Percentiles rank a stretch among this genome's conserved stretches.
phyloP scores from a whole-genome alignment of 2,888 invertebrate species.

The Lutraria lutraria region DNA sequence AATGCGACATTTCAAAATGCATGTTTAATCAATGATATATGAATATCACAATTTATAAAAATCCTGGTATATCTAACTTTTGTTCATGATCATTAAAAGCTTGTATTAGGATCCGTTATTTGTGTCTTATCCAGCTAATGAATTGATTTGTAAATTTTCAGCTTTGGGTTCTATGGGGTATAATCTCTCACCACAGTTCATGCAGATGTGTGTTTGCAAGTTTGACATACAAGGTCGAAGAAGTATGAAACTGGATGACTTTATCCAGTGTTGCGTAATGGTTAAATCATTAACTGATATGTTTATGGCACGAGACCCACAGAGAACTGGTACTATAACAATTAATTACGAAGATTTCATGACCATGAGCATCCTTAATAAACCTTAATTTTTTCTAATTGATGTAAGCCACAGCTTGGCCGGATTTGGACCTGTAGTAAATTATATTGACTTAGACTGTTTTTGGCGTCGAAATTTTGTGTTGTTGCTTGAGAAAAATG shows the following conservation, averaged over 20 bases:
- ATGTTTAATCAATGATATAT: no score
- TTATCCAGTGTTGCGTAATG: constrained; percentile 95
- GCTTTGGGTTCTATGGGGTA: constrained; percentile 96
- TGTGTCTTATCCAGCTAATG: no score
- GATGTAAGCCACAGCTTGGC: background rate
- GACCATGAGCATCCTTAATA: constrained; percentile 90
- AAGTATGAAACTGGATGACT: constrained; percentile 93
- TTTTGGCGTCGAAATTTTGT: background rate
- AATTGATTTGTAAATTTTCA: constrained; percentile 83
- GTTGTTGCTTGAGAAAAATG: no score
- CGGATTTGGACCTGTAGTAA: background rate
- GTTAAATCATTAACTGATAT: constrained; percentile 92
- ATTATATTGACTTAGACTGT: background rate
- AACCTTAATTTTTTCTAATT: constrained; percentile 67
- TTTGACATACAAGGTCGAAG: constrained; percentile 90
- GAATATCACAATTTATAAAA: no score
- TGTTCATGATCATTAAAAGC: no score
- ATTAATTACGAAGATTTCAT: constrained; percentile 97
- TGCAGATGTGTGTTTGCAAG: constrained; percentile 91
- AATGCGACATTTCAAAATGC: no score
- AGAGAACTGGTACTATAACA: constrained; percentile 93
- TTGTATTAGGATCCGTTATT: no score
- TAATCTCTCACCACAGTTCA: constrained; percentile 92
- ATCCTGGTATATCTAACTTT: no score
- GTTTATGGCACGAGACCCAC: constrained; percentile 93